phyloP scores from a whole-genome alignment of 2,888 invertebrate species.

The Hymenopus coronatus region DNA sequence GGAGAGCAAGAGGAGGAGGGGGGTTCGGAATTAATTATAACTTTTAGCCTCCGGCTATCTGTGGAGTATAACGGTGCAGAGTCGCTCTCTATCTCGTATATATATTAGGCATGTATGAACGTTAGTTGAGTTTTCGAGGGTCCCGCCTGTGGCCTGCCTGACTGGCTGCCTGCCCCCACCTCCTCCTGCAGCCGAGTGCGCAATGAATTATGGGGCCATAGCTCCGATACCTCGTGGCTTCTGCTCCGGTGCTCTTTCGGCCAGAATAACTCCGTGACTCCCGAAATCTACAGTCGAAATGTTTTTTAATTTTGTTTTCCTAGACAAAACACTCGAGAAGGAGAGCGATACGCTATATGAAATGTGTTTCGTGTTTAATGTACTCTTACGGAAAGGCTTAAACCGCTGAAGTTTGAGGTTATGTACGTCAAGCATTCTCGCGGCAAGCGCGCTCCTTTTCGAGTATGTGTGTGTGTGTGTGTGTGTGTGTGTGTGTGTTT shows the following conservation, averaged over 20 bases:
- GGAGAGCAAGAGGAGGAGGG: neutral
- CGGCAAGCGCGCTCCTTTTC: neutral
- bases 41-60: constrained; percentile 28
- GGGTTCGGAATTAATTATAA: constrained; percentile 33
- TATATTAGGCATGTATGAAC: constrained; percentile 20
- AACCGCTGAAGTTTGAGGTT: neutral
- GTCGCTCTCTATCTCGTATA: neutral
- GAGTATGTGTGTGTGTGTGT: neutral
- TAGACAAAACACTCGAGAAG: constrained; percentile 12
- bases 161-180: neutral
- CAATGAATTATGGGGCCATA: constrained; percentile 25
- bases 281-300: constrained; percentile 12
- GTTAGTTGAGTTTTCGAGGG: constrained; percentile 19
- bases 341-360: neutral
- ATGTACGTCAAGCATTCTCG: neutral
- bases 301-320: constrained; percentile 20
- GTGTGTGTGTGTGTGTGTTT: neutral
- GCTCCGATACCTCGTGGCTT: constrained; percentile 15
- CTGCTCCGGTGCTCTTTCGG: constrained; percentile 22
- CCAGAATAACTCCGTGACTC: constrained; percentile 9
- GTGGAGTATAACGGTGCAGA: constrained; percentile 6
- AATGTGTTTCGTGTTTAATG: constrained; percentile 12
- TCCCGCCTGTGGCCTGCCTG: constrained; percentile 10
- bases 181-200: neutral
- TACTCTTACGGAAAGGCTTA: neutral